phyloP scores from a whole-genome alignment of 2,797 vertebrate species.

The Delichon dasypus region DNA sequence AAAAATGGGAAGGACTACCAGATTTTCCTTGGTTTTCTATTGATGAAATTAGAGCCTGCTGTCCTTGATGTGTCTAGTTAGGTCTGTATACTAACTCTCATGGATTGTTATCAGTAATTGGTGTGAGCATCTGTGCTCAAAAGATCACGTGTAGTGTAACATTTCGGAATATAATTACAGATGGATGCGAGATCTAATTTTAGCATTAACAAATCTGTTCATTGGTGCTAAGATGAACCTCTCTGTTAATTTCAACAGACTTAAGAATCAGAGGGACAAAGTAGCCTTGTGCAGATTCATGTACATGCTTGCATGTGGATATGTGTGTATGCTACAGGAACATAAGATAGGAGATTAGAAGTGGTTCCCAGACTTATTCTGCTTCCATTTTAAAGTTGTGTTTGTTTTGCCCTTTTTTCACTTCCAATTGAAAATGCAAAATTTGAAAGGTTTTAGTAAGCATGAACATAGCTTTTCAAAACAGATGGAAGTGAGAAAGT shows the following conservation, averaged over 20 bases:
- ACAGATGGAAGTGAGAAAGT: conserved; percentile 41
- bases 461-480: not conserved
- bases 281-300: not conserved
- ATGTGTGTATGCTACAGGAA: not conserved
- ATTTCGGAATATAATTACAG: not conserved
- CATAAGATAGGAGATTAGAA: not conserved
- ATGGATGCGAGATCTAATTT: not conserved
- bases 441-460: not conserved
- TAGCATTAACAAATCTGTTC: not conserved
- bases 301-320: accelerated
- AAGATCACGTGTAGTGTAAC: not conserved
- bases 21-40: not conserved
- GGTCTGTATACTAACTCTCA: not conserved
- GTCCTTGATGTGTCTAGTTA: not conserved
- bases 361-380: not conserved
- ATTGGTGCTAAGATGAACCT: not conserved
- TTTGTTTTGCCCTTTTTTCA: not conserved
- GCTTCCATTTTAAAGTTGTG: not conserved
- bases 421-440: not conserved
- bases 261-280: not conserved
- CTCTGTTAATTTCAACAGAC: not conserved
- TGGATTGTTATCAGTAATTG: not conserved
- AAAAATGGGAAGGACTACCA: not conserved
- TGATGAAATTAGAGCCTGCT: not conserved
- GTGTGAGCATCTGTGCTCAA: not conserved